Base-by-base conservation (phyloP, 2,113 vertebrate species). In the Propithecus coquereli region DNA sequence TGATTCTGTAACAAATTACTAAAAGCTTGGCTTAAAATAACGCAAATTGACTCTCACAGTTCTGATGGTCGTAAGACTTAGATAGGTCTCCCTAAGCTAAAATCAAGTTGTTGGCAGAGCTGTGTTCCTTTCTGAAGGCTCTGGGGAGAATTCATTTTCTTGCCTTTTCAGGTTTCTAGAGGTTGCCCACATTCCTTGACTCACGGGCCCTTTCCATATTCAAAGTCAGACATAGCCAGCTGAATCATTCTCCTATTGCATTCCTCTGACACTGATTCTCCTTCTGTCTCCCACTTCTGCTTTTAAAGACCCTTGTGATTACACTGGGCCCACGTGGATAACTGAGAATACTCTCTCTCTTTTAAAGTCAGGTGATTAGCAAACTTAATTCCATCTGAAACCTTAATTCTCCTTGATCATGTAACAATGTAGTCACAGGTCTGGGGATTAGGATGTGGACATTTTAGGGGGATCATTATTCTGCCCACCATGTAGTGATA, bases 1-100 rank as follows among this genome's bases (percentile, higher is more conserved):
- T 97, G 85, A 47, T 95, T 90, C 91, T 43, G 12, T 92, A 92
- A 92, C 68, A 87, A 90, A 84, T 52, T 23, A 87, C 20, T 43
- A 90, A n/a, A 87, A 92, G 54, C 6, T 52, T 92, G 79, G 37
- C 40, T 63, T 93, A 54, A 95, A 82, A 87, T 37, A 66, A 94
- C 76, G 8, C 27, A 90, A 79, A 92, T 54, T 34, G 89, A 85
- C 45, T 83, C 27, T 37, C 45, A 80, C 13, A 52, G 40, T 66
- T 71, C 61, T 23, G 18, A 77, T 76, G 25, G n/a, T 11, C 45
- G 13, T 6, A 76, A 65, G 32, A 59, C 30, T 79, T 90, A 79
- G 94, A 45, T 66, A 7, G 13, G 30, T 47, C 47, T 77, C 65
- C 86, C 40, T 83, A 22, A 57, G 43, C 73, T 92, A 90, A 71